Percentiles rank a stretch among this genome's conserved stretches.
These are phyloP conservation scores for Myripristis murdjan DNA, from an alignment of 2,797 vertebrate species.

Conservation along the genomic window DNA sequence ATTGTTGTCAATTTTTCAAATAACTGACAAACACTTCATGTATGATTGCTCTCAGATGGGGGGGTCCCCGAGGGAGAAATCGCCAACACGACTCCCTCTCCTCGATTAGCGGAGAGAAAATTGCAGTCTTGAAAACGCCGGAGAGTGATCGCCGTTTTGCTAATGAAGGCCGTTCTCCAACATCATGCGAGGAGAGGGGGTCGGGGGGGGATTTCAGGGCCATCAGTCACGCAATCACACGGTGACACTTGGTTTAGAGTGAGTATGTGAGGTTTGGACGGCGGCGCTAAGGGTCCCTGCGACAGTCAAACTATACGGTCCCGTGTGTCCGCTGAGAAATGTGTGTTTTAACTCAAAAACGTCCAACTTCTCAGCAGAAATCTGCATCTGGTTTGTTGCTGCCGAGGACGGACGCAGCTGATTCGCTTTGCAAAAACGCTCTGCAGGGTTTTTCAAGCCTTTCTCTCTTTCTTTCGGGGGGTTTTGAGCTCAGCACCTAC, in stretches of 20 bases:
- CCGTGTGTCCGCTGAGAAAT: constrained; percentile 28
- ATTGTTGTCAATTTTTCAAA: constrained; percentile 75
- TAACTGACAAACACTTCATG: constrained; percentile 73
- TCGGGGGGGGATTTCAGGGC: constrained; percentile 55
- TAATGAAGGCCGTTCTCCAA: constrained; percentile 61
- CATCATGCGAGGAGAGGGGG: background rate
- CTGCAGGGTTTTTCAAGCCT: constrained; percentile 36
- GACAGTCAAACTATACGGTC: constrained; percentile 30
- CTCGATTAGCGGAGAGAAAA: constrained; percentile 40
- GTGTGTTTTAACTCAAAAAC: constrained; percentile 15
- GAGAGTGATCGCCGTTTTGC: constrained; percentile 62
- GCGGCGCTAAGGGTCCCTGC: constrained; percentile 21
- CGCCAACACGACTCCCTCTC: constrained; percentile 52
- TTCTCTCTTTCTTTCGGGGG: constrained; percentile 43
- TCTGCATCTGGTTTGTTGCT: constrained; percentile 4
- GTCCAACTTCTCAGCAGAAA: background rate
- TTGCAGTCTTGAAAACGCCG: constrained; percentile 59
- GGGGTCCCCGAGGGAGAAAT: constrained; percentile 51
- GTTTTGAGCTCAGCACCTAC: constrained; percentile 45
- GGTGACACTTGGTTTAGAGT: constrained; percentile 37
- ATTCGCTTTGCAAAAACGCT: constrained; percentile 34
- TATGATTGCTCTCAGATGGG: constrained; percentile 74
- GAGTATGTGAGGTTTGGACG: constrained; percentile 31
- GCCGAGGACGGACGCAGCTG: background rate
- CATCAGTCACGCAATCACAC: constrained; percentile 59